Conservation (phyloP, 2,797 vertebrate species). For the Trematomus bernacchii region DNA sequence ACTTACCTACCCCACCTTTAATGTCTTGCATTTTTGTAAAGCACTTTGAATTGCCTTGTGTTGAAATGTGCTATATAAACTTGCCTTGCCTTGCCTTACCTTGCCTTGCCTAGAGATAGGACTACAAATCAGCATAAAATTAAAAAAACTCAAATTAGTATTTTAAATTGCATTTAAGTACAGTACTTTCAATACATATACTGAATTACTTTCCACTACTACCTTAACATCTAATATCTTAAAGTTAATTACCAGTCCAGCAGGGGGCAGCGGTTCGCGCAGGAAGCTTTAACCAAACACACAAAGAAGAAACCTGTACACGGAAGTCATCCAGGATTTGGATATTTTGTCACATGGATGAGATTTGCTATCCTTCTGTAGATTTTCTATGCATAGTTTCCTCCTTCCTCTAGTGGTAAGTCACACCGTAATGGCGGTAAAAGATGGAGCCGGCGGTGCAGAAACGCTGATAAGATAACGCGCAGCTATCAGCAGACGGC, state of each 20-base stretch:
- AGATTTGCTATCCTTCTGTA: not conserved
- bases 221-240: too few species aligned
- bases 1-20: too few species aligned
- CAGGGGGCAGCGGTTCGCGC: constrained; percentile 45
- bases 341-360: not conserved
- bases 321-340: constrained; percentile 72
- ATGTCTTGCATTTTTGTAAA: too few species aligned
- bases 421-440: not conserved
- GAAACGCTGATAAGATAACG: not conserved
- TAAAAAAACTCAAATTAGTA: too few species aligned
- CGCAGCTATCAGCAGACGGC: not conserved
- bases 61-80: too few species aligned
- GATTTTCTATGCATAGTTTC: not conserved
- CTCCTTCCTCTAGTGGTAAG: accelerated
- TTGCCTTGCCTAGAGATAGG: too few species aligned
- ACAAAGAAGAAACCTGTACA: constrained; percentile 65
- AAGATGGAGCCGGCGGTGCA: not conserved
- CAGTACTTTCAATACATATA: too few species aligned
- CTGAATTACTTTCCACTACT: too few species aligned
- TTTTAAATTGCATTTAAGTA: too few species aligned
- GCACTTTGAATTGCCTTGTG: too few species aligned
- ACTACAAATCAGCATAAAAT: too few species aligned
- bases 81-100: too few species aligned
- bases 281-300: not conserved
- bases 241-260: constrained; percentile 10